phyloP scores from a whole-genome alignment of 2,797 vertebrate genomes.

The Xenops minutus region DNA sequence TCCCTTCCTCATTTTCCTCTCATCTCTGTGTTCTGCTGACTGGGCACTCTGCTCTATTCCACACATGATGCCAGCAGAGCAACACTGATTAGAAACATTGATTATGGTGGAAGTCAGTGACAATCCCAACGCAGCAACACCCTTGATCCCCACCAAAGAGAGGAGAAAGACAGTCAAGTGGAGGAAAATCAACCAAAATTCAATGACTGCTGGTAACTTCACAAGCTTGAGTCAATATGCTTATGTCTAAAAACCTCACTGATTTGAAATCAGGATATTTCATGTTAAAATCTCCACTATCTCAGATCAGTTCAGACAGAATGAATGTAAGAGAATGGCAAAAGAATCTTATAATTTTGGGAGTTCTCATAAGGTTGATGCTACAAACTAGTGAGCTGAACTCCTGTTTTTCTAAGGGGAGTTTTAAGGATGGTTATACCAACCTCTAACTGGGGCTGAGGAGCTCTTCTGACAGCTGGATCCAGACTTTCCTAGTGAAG shows the following conservation, averaged over 20 bases:
- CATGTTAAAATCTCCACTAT: background rate
- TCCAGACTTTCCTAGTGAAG: background rate
- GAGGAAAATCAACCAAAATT: background rate
- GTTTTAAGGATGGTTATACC: fast-evolving
- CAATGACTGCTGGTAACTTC: background rate
- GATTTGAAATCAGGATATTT: background rate
- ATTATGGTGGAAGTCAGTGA: background rate
- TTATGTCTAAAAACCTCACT: fast-evolving
- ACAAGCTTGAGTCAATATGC: background rate
- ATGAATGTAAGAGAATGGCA: background rate
- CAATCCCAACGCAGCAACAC: background rate
- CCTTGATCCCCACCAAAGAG: background rate
- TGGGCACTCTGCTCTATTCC: background rate
- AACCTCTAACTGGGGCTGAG: background rate
- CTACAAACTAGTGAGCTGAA: background rate
- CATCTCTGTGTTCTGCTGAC: background rate
- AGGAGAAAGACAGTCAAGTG: background rate
- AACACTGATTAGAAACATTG: background rate
- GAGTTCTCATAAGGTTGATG: background rate
- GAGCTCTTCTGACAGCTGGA: background rate
- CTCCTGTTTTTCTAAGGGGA: fast-evolving
- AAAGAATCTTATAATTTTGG: background rate
- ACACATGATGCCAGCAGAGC: background rate
- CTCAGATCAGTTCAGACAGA: background rate
- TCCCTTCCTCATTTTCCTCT: background rate